Evolutionary conservation across 2,113 vertebrate species (phyloP), one percentile per base, ranked within the genome.

Genomic region (Python bivittatus): DNA sequence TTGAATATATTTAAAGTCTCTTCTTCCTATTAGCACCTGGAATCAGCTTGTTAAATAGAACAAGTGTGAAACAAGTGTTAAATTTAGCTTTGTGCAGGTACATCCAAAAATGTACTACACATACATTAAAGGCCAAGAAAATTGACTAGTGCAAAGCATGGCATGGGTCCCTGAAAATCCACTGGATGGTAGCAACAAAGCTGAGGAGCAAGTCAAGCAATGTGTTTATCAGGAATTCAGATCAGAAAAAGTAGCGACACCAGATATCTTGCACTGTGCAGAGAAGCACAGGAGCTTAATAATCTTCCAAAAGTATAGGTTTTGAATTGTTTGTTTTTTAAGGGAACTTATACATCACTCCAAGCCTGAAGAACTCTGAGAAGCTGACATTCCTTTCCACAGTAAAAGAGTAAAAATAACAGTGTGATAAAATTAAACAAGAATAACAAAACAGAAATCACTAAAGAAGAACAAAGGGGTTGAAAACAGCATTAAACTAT

Each of bases 281-380:
- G 96, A 96, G 88, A 48, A 91, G 92, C 92, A 94, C 90, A 94
- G 61, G 90, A 58, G 68, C 89, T 97, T 97, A 94, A 96, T 94
- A 92, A 96, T 61, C 87, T 96, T 96, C 91, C n/a, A 88, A 96
- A 94, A 92, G 57, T 94, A 96, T 95, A 95, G 95, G 93, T 96
- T 97, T 93, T 92, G 93, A 96, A 97, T 38, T 88, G 64, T 90
- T 92, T 72, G 92, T 79, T 42, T 79, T 79, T 38, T 7, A 79
- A 42, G 17, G 38, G 33, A 17, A 20, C 7, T 79, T 79, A 79
- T 42, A 20, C 42, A 1, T 79, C 33, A 79, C 7, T 79, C 33
- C 33, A 79, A 79, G 17, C 72, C 33, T 3, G 48, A 48, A 42
- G 33, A 42, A 79, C 17, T 42, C 33, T 22, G 33, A 79, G 33